Evolutionary conservation across 2,113 vertebrate genomes (phyloP), one percentile per base, ranked within the genome.

Genomic region (Paramisgurnus dabryanus): DNA sequence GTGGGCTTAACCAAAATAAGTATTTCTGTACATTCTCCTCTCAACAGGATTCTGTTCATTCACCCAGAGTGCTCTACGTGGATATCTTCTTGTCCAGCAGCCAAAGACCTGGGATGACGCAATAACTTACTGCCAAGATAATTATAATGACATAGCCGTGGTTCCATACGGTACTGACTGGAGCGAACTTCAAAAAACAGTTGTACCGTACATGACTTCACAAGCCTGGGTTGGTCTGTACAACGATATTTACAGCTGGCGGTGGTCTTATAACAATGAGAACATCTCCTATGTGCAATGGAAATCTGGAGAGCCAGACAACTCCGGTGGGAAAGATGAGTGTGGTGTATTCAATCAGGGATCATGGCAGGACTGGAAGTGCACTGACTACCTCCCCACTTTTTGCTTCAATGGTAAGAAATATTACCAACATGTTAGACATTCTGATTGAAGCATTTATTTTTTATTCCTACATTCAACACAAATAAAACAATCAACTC

Each of bases 401-500:
- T 4, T 75, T 3, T 75, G 72, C 12, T 75, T 63, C 17, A 22
- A 63, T 75, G 72, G 72, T 75, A 27, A 75, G 57, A 67, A 65
- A 65, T 65, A 64, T 64, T 64, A 64, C 5, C 10, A 18, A 11
- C 39, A 11, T 27, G 39, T 13, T 41, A 41, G 10, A 43, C 34
- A 27, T 40, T 13, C 39, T 40, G 11, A 8, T 49, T 12, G 6
- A 53, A 0, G 9, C 2, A 60, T 12, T 17, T 12, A 60, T 12
- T 17, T 17, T 12, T 17, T 12, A 11, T n/a, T 9, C 13, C 27
- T 61, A 45, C 22, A 13, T 50, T 71, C 27, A 27, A 27, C 27
- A 27, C 27, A 2, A 27, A 27, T 27, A 27, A 27, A 27, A 27
- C 27, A 27, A 27, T 27, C 27, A 27, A 27, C 27, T 27, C 27